These are phyloP conservation scores for Corvus moneduloides DNA, from an alignment of 2,113 vertebrate genomes.

Conservation along the genomic window DNA sequence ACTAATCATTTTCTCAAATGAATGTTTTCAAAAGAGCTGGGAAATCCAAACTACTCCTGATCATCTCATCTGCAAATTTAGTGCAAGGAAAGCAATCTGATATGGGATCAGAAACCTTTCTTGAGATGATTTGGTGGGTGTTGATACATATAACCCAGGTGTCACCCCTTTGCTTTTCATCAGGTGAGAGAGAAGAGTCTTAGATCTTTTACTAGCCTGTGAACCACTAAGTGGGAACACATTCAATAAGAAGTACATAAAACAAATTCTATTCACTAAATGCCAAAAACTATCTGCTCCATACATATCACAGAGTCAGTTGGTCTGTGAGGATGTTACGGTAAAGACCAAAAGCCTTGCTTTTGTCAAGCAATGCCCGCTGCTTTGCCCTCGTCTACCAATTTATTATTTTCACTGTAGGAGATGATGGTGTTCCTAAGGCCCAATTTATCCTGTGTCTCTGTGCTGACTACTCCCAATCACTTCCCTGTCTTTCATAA, in stretches of 20 bases:
- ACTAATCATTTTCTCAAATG: not conserved
- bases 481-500: not conserved
- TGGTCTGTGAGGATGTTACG: not conserved
- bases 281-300: not conserved
- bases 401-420: not conserved
- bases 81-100: not conserved
- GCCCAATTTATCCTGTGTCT: not conserved
- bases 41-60: not conserved
- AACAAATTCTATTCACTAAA: not conserved
- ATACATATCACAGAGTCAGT: not conserved
- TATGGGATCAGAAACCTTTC: not conserved
- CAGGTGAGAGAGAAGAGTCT: not conserved
- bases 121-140: not conserved
- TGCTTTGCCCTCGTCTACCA: not conserved
- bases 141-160: not conserved
- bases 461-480: not conserved
- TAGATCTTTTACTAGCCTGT: not conserved
- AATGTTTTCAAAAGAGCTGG: not conserved
- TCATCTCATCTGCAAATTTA: not conserved
- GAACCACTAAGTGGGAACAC: not conserved
- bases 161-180: not conserved
- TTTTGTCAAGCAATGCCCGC: not conserved
- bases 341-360: not conserved
- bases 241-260: not conserved
- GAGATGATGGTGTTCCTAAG: not conserved